Conservation (phyloP, 2,888 invertebrate genomes). For the Acanthococcus lagerstroemiae region DNA sequence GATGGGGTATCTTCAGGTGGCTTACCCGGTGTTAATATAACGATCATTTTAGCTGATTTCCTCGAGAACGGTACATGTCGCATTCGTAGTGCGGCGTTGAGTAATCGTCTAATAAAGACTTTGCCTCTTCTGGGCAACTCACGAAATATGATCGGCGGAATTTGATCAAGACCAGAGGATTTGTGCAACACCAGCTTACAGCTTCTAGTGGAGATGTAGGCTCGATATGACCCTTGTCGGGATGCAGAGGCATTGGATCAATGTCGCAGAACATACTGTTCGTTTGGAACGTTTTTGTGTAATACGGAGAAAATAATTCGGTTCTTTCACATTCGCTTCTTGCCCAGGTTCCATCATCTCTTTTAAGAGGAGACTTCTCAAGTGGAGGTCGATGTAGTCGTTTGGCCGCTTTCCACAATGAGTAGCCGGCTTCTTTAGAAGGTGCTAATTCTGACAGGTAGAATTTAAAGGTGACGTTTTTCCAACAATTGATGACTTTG, state of each 20-base stretch:
- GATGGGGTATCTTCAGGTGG: no score
- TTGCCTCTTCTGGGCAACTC: not conserved
- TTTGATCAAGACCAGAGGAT: not conserved
- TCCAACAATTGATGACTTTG: not conserved
- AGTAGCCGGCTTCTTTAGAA: no score
- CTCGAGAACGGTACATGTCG: no score
- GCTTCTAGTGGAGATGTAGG: not conserved
- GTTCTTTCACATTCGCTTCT: not conserved
- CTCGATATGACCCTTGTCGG: not conserved
- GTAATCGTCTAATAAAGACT: not conserved
- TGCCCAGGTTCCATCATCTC: not conserved
- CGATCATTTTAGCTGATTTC: no score
- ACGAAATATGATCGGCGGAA: not conserved
- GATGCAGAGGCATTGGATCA: not conserved
- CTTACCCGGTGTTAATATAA: no score
- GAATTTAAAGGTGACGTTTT: no score
- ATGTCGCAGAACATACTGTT: not conserved
- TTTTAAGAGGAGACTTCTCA: not conserved
- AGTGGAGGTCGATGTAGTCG: not conserved
- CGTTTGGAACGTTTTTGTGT: not conserved
- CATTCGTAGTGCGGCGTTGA: no score
- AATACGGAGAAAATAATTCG: not conserved
- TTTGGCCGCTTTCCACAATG: no score
- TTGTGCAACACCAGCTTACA: not conserved
- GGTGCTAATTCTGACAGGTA: no score